Percentiles rank a stretch among this genome's conserved stretches.
Evolutionary conservation across 2,113 vertebrate species (phyloP).

Genomic region (Chaenocephalus aceratus): DNA sequence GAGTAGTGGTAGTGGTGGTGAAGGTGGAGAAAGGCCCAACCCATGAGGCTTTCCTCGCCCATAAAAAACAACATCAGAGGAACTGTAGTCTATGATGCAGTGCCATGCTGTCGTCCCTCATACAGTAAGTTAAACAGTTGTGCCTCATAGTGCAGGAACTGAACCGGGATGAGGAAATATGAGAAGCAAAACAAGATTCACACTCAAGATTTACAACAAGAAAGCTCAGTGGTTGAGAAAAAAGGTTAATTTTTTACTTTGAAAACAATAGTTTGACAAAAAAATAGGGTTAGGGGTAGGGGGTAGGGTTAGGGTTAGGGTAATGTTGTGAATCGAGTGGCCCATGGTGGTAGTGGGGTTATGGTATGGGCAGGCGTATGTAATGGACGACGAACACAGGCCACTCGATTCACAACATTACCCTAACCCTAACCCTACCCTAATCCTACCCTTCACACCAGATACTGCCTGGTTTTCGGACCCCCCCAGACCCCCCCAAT

Average conservation of each 20-base stretch:
- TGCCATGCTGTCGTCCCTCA: conserved; percentile 68
- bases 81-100: conserved; percentile 67
- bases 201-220: neutral
- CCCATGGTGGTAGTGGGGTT: too few species aligned
- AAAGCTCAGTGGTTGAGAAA: neutral
- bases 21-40: conserved; percentile 56
- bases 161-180: conserved; percentile 20
- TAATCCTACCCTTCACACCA: too few species aligned
- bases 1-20: conserved; percentile 41
- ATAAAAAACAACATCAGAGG: conserved; percentile 69
- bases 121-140: conserved; percentile 63
- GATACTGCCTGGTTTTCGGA: too few species aligned
- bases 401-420: too few species aligned
- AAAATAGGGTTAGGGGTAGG: neutral
- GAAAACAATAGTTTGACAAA: neutral
- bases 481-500: too few species aligned
- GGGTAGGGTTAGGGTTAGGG: too few species aligned
- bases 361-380: too few species aligned
- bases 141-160: conserved; percentile 34
- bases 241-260: neutral
- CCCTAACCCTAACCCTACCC: too few species aligned
- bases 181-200: conserved; percentile 12
- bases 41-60: conserved; percentile 69
- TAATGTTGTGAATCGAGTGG: too few species aligned
- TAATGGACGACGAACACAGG: too few species aligned